A percentile compares a stretch with the other conserved stretches of the same genome.
These are phyloP conservation scores for Lampris incognitus DNA, from an alignment of 2,113 vertebrate genomes.

Conservation along the genomic window DNA sequence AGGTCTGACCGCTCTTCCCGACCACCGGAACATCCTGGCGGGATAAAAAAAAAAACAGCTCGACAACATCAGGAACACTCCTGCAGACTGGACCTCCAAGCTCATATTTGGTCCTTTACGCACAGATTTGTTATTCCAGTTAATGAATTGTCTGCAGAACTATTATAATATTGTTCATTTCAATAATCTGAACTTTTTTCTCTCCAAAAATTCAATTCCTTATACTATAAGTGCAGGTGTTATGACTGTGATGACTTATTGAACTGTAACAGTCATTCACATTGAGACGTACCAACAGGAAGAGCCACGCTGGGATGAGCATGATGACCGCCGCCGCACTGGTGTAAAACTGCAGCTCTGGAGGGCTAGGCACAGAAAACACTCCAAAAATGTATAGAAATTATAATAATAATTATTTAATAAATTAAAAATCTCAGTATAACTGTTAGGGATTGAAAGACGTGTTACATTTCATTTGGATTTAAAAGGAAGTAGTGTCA, in stretches of 20 bases:
- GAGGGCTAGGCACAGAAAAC: constrained; percentile 80
- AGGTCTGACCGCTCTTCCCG: constrained; percentile 84
- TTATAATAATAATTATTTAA: not conserved
- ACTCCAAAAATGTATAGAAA: not conserved
- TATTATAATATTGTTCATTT: too few species aligned
- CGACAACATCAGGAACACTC: not conserved
- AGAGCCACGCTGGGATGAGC: constrained; percentile 95
- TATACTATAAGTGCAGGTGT: too few species aligned
- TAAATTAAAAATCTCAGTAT: not conserved
- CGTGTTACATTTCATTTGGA: not conserved
- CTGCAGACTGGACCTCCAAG: not conserved
- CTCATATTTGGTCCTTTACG: not conserved
- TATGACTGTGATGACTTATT: too few species aligned
- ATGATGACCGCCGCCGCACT: constrained; percentile 92
- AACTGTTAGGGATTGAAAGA: not conserved
- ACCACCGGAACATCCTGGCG: constrained; percentile 81
- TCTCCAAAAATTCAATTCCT: too few species aligned
- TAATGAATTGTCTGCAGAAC: too few species aligned
- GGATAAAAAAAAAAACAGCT: not conserved
- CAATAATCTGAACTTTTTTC: too few species aligned
- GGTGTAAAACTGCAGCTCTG: constrained; percentile 96
- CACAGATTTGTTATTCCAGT: not conserved
- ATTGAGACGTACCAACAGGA: constrained; percentile 88
- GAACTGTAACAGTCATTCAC: not conserved
- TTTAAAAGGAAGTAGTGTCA: not conserved